Percentiles rank a stretch among this genome's conserved stretches.
phyloP scores from a whole-genome alignment of 2,113 vertebrate species.

The Halcyon senegalensis region DNA sequence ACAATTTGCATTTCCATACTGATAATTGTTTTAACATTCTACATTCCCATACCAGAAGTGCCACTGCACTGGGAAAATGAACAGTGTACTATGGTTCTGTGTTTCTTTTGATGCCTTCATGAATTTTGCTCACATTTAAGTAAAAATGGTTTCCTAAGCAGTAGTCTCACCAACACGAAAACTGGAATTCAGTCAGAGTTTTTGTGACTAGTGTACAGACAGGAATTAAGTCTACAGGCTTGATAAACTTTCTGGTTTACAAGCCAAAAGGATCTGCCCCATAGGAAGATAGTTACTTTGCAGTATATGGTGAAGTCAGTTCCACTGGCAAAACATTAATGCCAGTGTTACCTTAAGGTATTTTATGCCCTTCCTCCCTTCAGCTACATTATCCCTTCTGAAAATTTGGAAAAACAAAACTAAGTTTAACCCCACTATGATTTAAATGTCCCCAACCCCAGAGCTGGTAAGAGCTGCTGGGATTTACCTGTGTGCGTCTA shows the following conservation, averaged over 20 bases:
- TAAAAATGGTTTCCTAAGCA: neutral
- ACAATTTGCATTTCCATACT: neutral
- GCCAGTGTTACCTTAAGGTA: neutral
- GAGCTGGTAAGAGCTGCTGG: neutral
- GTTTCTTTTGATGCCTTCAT: neutral
- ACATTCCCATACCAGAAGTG: neutral
- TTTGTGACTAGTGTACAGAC: neutral
- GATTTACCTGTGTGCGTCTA: neutral
- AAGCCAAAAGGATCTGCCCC: neutral
- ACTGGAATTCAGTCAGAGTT: neutral
- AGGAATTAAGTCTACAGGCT: neutral
- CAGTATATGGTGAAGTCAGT: neutral
- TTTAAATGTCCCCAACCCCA: neutral
- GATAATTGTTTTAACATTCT: neutral
- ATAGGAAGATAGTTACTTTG: neutral
- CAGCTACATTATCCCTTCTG: neutral
- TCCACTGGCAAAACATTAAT: neutral
- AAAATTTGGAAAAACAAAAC: neutral
- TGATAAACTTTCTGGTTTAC: neutral
- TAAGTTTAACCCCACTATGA: neutral
- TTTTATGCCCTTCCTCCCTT: neutral
- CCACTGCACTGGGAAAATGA: neutral
- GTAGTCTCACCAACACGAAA: neutral
- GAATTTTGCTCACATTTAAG: neutral
- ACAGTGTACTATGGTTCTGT: neutral